A percentile compares a stretch with the other conserved stretches of the same genome.
These are phyloP conservation scores for Hirtodrosophila alboralis DNA, from an alignment of 2,888 invertebrate species.

Conservation along the genomic window DNA sequence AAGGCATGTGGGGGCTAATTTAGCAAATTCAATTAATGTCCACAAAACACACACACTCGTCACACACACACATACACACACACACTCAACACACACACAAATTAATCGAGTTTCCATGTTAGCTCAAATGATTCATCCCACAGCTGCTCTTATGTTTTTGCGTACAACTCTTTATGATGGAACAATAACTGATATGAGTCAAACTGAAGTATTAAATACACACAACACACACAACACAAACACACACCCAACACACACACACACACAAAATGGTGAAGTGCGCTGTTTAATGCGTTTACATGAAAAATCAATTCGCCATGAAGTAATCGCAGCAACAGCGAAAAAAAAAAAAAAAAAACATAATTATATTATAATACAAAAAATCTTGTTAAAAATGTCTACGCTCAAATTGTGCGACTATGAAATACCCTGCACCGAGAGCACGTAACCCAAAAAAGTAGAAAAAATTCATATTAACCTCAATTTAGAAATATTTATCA, in stretches of 20 bases:
- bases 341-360: constrained; percentile 9
- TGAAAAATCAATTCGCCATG: constrained; percentile 70
- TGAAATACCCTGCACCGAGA: too few species aligned
- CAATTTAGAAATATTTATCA: too few species aligned
- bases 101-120: constrained; percentile 69
- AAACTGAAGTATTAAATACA: neutral
- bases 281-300: constrained; percentile 66
- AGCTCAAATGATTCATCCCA: constrained; percentile 35
- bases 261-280: constrained; percentile 40
- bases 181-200: constrained; percentile 61
- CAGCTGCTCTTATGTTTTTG: constrained; percentile 30
- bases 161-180: constrained; percentile 54
- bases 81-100: constrained; percentile 12
- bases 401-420: too few species aligned
- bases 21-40: too few species aligned
- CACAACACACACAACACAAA: constrained; percentile 1
- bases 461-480: too few species aligned
- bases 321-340: constrained; percentile 10
- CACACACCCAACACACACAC: constrained; percentile 17
- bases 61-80: constrained; percentile 1
- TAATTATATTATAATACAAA: too few species aligned
- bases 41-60: constrained; percentile 7
- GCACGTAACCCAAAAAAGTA: too few species aligned
- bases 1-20: too few species aligned
- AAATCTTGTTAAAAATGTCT: too few species aligned